Conservation (phyloP, 2,888 invertebrate species). For the Mythimna lalbum region DNA sequence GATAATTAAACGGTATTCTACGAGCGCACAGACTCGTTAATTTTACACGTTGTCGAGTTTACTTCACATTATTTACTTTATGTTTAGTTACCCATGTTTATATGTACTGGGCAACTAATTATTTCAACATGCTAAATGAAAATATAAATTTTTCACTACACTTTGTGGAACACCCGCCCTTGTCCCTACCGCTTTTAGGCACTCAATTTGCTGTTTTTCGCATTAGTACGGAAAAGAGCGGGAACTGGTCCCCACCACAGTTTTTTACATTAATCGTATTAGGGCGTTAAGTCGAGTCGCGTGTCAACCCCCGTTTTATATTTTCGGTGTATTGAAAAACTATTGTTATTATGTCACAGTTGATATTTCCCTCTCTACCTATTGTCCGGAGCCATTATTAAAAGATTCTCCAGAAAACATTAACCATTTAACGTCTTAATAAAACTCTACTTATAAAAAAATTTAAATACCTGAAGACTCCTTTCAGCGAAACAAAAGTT, state of each 20-base stretch:
- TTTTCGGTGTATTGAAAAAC: too few relatives aligned
- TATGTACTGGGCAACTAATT: neutral
- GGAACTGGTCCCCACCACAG: too few relatives aligned
- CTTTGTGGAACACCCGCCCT: too few relatives aligned
- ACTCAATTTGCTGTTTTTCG: too few relatives aligned
- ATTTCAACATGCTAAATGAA: neutral
- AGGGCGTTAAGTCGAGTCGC: too few relatives aligned
- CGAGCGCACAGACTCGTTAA: slow-evolving; percentile 49
- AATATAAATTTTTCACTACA: too few relatives aligned
- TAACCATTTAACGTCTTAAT: neutral
- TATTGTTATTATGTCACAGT: too few relatives aligned
- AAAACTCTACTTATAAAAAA: neutral
- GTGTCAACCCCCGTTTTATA: too few relatives aligned
- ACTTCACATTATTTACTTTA: slow-evolving; percentile 43
- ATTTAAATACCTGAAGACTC: neutral
- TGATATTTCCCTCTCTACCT: too few relatives aligned
- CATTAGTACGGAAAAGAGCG: too few relatives aligned
- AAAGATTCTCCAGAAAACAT: neutral
- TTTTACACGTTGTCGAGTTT: slow-evolving; percentile 37
- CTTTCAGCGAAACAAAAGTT: neutral
- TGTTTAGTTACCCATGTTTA: slow-evolving; percentile 24
- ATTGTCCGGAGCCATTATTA: neutral
- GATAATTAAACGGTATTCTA: slow-evolving; percentile 58
- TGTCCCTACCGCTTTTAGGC: too few relatives aligned
- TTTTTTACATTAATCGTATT: too few relatives aligned